Percentiles rank a stretch among this genome's conserved stretches.
phyloP scores from a whole-genome alignment of 2,113 vertebrate genomes.

The Athene noctua region DNA sequence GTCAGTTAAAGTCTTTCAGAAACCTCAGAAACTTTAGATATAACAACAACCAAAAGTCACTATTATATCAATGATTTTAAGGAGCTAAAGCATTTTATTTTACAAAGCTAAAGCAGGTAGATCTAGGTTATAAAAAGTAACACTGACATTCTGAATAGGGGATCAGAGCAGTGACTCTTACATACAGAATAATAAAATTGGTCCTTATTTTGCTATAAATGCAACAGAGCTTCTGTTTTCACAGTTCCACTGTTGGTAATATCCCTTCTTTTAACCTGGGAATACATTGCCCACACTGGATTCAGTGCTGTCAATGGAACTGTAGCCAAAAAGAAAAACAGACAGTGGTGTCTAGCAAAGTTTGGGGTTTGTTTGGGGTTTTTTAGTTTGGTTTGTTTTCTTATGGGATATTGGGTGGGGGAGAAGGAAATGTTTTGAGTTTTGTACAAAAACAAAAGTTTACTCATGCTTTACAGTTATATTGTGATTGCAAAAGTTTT shows the following conservation, averaged over 20 bases:
- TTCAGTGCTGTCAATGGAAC: slow-evolving; percentile 11
- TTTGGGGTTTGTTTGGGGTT: not conserved
- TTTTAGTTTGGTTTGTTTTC: slow-evolving; percentile 33
- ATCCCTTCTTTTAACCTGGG: slow-evolving; percentile 45
- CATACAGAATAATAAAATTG: slow-evolving; percentile 33
- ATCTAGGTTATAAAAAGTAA: slow-evolving; percentile 57
- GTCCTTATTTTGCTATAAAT: slow-evolving; percentile 45
- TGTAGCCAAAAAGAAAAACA: not conserved
- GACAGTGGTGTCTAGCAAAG: not conserved
- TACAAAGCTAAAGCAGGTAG: slow-evolving; percentile 65
- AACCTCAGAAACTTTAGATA: slow-evolving; percentile 3
- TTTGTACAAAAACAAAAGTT: slow-evolving; percentile 71
- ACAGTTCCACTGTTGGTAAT: slow-evolving; percentile 49
- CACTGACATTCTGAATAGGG: slow-evolving; percentile 67
- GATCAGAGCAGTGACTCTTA: slow-evolving; percentile 56
- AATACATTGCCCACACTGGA: slow-evolving; percentile 37
- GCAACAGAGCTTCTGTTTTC: slow-evolving; percentile 50
- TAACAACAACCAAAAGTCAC: slow-evolving; percentile 58
- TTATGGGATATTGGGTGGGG: not conserved
- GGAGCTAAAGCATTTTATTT: slow-evolving; percentile 64
- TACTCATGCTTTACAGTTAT: slow-evolving; percentile 70
- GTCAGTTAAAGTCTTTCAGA: slow-evolving; percentile 43
- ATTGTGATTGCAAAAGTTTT: slow-evolving; percentile 68
- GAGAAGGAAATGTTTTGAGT: slow-evolving; percentile 61
- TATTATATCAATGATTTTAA: slow-evolving; percentile 58